Evolutionary conservation across 2,113 vertebrate species (phyloP).

Genomic region (Carollia perspicillata): DNA sequence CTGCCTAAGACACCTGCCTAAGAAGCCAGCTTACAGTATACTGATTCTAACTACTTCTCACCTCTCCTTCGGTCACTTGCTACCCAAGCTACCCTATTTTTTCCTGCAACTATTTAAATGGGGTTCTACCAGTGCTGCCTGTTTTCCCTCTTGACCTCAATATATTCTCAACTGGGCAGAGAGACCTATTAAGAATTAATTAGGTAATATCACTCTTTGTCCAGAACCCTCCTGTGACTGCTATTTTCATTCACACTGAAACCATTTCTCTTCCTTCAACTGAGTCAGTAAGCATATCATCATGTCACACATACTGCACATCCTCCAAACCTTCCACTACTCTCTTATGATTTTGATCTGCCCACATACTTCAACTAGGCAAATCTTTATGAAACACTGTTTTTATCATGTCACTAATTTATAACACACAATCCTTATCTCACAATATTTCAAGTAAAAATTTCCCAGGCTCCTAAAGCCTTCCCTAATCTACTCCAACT

Average conservation of each 20-base stretch:
- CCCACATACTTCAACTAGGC: not conserved
- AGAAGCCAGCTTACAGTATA: not conserved
- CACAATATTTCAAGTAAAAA: not conserved
- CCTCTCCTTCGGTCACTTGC: not conserved
- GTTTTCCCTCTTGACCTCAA: not conserved
- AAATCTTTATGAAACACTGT: not conserved
- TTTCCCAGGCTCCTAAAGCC: not conserved
- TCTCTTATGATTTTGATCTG: not conserved
- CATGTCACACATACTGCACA: not conserved
- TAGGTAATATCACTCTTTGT: not conserved
- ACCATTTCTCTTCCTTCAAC: not conserved
- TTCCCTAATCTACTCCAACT: not conserved
- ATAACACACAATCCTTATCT: not conserved
- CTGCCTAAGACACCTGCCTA: not conserved
- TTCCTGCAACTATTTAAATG: not conserved
- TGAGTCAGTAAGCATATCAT: not conserved
- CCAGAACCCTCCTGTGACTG: not conserved
- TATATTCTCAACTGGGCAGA: not conserved
- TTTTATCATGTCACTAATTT: not conserved
- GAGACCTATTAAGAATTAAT: not conserved
- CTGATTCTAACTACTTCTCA: not conserved
- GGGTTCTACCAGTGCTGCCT: not conserved
- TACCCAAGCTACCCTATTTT: not conserved
- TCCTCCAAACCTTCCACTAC: not conserved
- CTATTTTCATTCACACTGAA: not conserved